Conservation (phyloP, 2,888 invertebrate genomes). For the Petrolisthes manimaculis region DNA sequence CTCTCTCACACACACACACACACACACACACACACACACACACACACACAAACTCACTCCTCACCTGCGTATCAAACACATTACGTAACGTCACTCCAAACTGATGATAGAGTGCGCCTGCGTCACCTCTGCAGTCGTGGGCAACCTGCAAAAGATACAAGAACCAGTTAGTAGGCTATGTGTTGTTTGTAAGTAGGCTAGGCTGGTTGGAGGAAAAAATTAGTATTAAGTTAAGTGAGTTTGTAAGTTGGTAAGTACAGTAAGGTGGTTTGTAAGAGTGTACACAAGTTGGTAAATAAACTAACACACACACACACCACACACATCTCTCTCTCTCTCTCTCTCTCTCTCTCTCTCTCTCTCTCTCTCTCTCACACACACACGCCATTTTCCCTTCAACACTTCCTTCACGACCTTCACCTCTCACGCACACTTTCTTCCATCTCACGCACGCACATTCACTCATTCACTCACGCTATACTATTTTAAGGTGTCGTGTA, state of each 20-base stretch:
- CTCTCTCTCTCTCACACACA: background rate
- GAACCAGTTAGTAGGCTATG: background rate
- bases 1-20: too few species aligned
- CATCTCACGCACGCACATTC: too few species aligned
- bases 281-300: background rate
- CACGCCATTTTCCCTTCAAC: background rate
- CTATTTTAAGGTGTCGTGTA: too few species aligned
- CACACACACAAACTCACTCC: conserved; percentile 41
- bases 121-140: conserved; percentile 93
- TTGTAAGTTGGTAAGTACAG: background rate
- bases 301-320: conserved; percentile 7
- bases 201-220: background rate
- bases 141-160: conserved; percentile 75
- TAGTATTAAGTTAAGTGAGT: background rate
- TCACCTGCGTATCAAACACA: conserved; percentile 90
- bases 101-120: conserved; percentile 87
- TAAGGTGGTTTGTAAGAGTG: background rate
- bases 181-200: too few species aligned
- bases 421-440: background rate
- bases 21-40: too few species aligned
- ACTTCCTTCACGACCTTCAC: conserved; percentile 17
- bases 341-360: conserved; percentile 9
- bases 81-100: conserved; percentile 85
- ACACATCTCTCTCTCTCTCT: background rate
- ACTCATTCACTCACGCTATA: too few species aligned